Base-by-base conservation (phyloP, 1,140 invertebrate species). In the Calycopis cecrops region DNA sequence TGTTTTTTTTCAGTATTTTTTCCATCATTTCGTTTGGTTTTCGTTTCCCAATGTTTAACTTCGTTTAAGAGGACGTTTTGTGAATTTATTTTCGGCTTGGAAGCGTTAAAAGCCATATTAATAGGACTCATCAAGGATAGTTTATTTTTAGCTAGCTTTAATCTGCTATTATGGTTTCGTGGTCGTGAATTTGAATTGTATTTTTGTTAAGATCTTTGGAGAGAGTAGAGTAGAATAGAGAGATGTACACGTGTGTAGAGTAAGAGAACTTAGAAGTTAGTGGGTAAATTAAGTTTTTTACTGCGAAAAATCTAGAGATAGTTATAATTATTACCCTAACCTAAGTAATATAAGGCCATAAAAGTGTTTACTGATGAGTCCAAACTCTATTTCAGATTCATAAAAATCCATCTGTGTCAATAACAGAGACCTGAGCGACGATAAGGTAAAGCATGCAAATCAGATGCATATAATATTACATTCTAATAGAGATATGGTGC, bases 41-140 rank as follows among this genome's bases (percentile, higher is more conserved):
- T 44, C 38, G 38, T n/a, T 14, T 14, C 38, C 14, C 40, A 44
- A 44, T 44, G 40, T 14, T 17, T 12, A 16, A 16, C 40, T 16
- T 9, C 40, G 21, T 6, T 28, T 44, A 44, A 44, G 40, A 44
- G 40, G 14, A 44, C 40, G 40, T 44, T 44, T 16, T 44, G 40
- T 14, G 40, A 44, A 16, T 44, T 44, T 44, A 44, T 44, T 44
- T 44, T 16, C 9, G 40, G 14, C 40, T 6, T 44, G 16, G 12
- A 6, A 44, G 40, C 40, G 40, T 44, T 44, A 44, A 44, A 44
- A 44, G 40, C 40, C 40, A 16, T 44, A 40, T 40, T 44, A 44
- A 44, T 44, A 44, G 40, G 38, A 12, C 38, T 17, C 40, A 44
- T 44, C 40, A 44, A 17, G 17, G 40, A 16, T 16, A 14, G 14